These are phyloP conservation scores for Anguilla japonica DNA, from an alignment of 2,113 vertebrate species.

Conservation along the genomic window DNA sequence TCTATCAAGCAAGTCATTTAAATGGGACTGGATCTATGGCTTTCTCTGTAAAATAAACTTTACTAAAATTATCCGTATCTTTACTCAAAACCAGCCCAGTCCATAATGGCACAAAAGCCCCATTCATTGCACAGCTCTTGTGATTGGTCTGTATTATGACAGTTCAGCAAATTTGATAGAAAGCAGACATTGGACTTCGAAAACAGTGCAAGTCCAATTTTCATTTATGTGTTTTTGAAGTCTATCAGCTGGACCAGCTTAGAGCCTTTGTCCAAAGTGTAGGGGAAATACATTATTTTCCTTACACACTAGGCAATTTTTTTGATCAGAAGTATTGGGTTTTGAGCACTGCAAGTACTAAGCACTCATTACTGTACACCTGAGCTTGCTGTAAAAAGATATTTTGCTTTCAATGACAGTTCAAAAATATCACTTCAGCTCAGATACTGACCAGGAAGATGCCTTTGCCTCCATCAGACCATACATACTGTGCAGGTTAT, in stretches of 20 bases:
- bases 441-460: conserved; percentile 62
- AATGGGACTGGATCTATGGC: neutral
- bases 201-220: no score
- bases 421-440: neutral
- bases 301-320: neutral
- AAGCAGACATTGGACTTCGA: no score
- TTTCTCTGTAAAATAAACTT: neutral
- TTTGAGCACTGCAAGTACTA: no score
- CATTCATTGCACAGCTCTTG: neutral
- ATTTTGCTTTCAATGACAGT: neutral
- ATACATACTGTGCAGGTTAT: conserved; percentile 76
- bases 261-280: no score
- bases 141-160: neutral
- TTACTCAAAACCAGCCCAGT: no score
- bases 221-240: no score
- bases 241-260: no score
- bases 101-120: no score
- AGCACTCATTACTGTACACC: no score
- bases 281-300: neutral
- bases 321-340: neutral
- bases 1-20: no score
- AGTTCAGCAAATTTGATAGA: no score
- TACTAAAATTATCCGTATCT: neutral
- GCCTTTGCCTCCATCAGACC: conserved; percentile 77
- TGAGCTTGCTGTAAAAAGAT: neutral